phyloP scores from a whole-genome alignment of 2,888 invertebrate genomes.

The Plutella xylostella region DNA sequence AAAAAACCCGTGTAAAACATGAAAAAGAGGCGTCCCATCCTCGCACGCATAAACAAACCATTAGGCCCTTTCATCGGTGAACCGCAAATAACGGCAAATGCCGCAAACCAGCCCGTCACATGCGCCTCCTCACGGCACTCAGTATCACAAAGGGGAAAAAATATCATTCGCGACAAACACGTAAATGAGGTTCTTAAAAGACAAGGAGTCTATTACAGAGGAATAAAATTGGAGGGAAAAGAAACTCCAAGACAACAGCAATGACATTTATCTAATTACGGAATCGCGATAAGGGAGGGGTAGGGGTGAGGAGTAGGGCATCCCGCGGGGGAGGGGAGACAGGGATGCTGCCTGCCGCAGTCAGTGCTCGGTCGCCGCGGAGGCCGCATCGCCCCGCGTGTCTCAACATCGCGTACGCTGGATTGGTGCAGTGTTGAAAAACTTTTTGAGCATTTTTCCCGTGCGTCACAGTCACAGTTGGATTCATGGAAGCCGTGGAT shows the following conservation, averaged over 20 bases:
- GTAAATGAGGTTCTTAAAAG: slow-evolving; percentile 13
- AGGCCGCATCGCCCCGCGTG: background rate
- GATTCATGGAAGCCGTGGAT: background rate
- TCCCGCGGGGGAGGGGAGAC: slow-evolving; percentile 25
- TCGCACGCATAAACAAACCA: too few relatives aligned
- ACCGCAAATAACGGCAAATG: too few relatives aligned
- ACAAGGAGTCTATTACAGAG: slow-evolving; percentile 33
- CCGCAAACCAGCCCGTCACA: too few relatives aligned
- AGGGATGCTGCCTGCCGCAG: slow-evolving; percentile 42
- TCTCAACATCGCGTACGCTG: background rate
- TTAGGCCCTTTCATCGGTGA: too few relatives aligned
- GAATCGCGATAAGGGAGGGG: slow-evolving; percentile 52
- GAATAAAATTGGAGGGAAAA: slow-evolving; percentile 36
- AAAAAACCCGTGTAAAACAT: too few relatives aligned
- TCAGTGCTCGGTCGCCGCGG: background rate
- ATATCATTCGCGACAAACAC: background rate
- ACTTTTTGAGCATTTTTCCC: background rate
- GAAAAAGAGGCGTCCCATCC: too few relatives aligned
- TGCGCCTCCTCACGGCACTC: too few relatives aligned
- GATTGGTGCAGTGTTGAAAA: slow-evolving; percentile 2
- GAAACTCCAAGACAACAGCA: slow-evolving; percentile 49
- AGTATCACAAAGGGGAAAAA: background rate
- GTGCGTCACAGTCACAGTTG: too few relatives aligned
- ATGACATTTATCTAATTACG: slow-evolving; percentile 68
- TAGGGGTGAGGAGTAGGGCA: slow-evolving; percentile 24